These are phyloP conservation scores for Xenus cinereus DNA, from an alignment of 2,113 vertebrate species.

Conservation along the genomic window DNA sequence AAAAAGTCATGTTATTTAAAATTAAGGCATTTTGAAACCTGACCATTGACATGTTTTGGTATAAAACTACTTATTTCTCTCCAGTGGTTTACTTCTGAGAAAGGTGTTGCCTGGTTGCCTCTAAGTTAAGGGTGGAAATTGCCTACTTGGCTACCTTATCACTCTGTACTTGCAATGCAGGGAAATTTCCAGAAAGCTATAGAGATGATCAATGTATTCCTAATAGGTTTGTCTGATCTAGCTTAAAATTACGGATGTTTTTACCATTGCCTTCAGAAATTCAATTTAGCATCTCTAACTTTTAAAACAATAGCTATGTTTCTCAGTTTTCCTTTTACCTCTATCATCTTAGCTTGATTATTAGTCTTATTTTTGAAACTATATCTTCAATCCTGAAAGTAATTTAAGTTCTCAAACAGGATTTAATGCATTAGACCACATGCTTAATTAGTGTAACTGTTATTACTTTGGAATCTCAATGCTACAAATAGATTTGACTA, in stretches of 20 bases:
- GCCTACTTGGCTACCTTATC: background rate
- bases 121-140: background rate
- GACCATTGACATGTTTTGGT: background rate
- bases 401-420: background rate
- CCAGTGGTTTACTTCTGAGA: background rate
- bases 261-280: background rate
- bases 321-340: background rate
- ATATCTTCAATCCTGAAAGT: background rate
- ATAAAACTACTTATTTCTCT: background rate
- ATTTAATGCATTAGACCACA: background rate
- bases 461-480: background rate
- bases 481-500: background rate
- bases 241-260: background rate
- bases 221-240: background rate
- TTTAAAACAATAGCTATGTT: background rate
- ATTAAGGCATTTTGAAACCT: constrained; percentile 8
- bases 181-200: background rate
- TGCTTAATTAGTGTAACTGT: background rate
- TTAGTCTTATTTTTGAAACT: background rate
- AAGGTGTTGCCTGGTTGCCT: background rate
- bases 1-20: background rate
- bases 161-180: background rate
- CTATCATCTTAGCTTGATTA: background rate
- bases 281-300: background rate
- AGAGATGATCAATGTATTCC: background rate